phyloP scores from a whole-genome alignment of 2,797 vertebrate species.

The Argya squamiceps region DNA sequence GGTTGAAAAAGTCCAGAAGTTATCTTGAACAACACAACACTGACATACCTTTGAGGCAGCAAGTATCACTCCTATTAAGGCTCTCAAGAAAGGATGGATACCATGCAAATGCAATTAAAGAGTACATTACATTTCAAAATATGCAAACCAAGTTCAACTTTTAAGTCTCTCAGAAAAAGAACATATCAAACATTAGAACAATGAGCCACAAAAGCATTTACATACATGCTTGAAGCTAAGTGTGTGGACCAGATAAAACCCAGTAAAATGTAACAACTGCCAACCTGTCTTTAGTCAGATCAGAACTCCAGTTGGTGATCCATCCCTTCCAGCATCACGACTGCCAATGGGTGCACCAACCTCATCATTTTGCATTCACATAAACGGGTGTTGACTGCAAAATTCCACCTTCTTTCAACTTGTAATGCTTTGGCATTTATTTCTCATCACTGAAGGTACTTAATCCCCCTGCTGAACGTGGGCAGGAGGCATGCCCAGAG shows the following conservation, averaged over 20 bases:
- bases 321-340: background rate
- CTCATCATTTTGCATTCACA: background rate
- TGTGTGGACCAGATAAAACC: background rate
- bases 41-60: slow-evolving; percentile 13
- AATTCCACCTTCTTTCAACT: slow-evolving; percentile 1
- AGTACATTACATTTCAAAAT: slow-evolving; percentile 26
- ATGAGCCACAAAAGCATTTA: background rate
- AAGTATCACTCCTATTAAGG: slow-evolving; percentile 38
- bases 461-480: background rate
- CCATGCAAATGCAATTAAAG: slow-evolving; percentile 32
- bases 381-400: background rate
- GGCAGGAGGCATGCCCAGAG: background rate
- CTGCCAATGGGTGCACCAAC: background rate
- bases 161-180: background rate
- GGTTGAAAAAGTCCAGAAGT: slow-evolving; percentile 13
- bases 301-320: background rate
- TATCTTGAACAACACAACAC: background rate
- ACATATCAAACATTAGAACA: background rate
- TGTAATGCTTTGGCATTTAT: slow-evolving; percentile 3
- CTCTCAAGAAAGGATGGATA: slow-evolving; percentile 8
- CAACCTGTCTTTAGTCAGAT: background rate
- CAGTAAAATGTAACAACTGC: background rate
- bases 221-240: slow-evolving; percentile 11
- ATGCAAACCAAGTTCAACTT: slow-evolving; percentile 5
- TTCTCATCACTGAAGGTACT: background rate